A percentile compares a stretch with the other conserved stretches of the same genome.
These are phyloP conservation scores for Sclerurus mexicanus DNA, from an alignment of 2,113 vertebrate genomes.

Conservation along the genomic window DNA sequence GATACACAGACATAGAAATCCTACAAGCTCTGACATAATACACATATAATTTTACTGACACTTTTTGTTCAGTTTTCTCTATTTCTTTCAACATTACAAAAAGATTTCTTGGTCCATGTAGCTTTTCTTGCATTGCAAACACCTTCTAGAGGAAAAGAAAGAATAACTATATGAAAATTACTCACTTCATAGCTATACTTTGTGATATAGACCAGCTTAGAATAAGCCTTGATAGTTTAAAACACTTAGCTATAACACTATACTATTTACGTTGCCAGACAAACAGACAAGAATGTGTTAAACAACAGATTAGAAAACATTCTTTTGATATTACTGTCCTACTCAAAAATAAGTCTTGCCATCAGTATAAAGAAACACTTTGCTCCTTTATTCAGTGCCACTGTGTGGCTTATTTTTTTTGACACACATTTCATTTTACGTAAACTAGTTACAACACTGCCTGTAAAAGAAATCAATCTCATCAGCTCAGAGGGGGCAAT, in stretches of 20 bases:
- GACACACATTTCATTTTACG: conserved; percentile 34
- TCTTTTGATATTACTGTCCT: background rate
- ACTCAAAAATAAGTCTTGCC: background rate
- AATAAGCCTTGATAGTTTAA: background rate
- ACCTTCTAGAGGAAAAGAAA: background rate
- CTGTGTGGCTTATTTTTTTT: conserved; percentile 19
- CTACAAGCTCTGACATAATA: background rate
- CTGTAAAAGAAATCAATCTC: conserved; percentile 49
- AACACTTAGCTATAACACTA: background rate
- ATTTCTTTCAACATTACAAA: background rate
- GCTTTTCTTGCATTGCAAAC: background rate
- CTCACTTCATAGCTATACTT: background rate
- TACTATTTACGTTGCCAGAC: background rate
- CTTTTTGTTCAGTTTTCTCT: background rate
- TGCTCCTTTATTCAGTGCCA: background rate
- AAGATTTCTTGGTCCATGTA: background rate
- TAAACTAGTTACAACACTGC: conserved; percentile 38
- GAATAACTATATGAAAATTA: background rate
- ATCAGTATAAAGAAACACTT: background rate
- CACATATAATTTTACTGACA: background rate
- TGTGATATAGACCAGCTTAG: background rate
- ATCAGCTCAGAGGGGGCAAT: conserved; percentile 19
- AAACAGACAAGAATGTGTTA: background rate
- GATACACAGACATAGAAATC: background rate
- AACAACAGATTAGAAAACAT: background rate